Evolutionary conservation across 2,888 invertebrate genomes (phyloP), one percentile per base, ranked within the genome.

Genomic region (Drosophila macrothrix): DNA sequence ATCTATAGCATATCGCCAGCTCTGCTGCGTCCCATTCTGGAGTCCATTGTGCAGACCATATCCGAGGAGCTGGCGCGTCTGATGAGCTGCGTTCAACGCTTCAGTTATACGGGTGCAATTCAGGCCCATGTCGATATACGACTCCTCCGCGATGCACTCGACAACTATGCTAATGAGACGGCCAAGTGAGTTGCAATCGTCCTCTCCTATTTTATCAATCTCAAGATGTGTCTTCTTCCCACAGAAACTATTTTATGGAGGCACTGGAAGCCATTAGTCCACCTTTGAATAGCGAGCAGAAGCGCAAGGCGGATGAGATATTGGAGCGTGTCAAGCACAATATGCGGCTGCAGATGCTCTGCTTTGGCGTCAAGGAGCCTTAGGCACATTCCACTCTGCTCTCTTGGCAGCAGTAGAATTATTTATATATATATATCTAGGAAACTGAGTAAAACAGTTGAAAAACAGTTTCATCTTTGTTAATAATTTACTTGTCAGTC

Each of bases 51-150:
- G 53, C 97, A 98, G 94, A 97, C 97, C 0, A 97, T 99, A 68
- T 97, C 97, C 78, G 98, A 99, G 94, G 99, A 99, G 94, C 94
- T 99, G 75, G 96, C 97, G 50, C 95, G 99, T 16, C 94, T 99
- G 16, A 97, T 98, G 94, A 96, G 96, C 43, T 97, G 97, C 92
- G 96, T 96, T 16, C 94, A 94, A 72, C 94, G 95, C 74, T 96
- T 96, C 87, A 95, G 95, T 91, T 94, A 94, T 80, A 94, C 95
- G 67, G 96, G 97, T 53, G 95, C 96, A 60, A 94, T 96, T 90
- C 97, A 97, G 94, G 98, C 98, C 29, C 95, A 96, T 43, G 95
- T 97, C 10, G 98, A 97, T 90, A 95, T 97, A 69, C 94, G 94
- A 50, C 95, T 96, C 19, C 93, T 97, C 37, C 95, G 95, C 78